Evolutionary conservation across 2,113 vertebrate genomes (phyloP), one percentile per base, ranked within the genome.

Genomic region (Sminthopsis crassicaudata): DNA sequence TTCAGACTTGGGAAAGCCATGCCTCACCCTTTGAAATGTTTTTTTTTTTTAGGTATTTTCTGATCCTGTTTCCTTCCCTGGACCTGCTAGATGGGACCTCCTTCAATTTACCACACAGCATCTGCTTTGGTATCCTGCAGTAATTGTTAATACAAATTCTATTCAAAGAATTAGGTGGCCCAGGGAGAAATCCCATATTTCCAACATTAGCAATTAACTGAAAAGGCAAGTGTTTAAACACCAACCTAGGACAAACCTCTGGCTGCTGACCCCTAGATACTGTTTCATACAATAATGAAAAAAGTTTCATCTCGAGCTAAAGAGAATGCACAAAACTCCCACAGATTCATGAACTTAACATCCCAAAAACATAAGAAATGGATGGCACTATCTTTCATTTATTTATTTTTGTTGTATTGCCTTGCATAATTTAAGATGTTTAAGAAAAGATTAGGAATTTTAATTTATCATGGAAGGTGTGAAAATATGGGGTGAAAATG

Each of bases 361-460:
- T 16, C 36, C 12, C 4, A 5, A 76, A 76, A n/a, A 5, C 7
- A n/a, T 22, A 76, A 22, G 67, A 76, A 76, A 76, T 22, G 7
- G 3, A 42, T 76, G 16, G 67, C 19, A 76, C 14, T 76, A 76
- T 42, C 22, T 76, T 76, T n/a, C 36, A 76, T 76, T n/a, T 84
- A 67, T 67, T 67, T 67, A 0, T 53, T 93, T 95, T 95, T 92
- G 54, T 48, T 91, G 1, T 91, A 46, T 42, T 89, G 50, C 8
- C 91, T 94, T 16, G 27, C 8, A 57, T 76, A 46, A 57, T 9
- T 84, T 42, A 84, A 42, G 42, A 92, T 14, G 90, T 3, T 11
- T 46, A 52, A 93, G 96, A 94, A 94, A 42, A 11, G 23, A 92
- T 46, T 42, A 12, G 46, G 94, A 90, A 90, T 52, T 23, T 24